Evolutionary conservation across 1,140 invertebrate species (phyloP).

Genomic region (Dendrolimus kikuchii): DNA sequence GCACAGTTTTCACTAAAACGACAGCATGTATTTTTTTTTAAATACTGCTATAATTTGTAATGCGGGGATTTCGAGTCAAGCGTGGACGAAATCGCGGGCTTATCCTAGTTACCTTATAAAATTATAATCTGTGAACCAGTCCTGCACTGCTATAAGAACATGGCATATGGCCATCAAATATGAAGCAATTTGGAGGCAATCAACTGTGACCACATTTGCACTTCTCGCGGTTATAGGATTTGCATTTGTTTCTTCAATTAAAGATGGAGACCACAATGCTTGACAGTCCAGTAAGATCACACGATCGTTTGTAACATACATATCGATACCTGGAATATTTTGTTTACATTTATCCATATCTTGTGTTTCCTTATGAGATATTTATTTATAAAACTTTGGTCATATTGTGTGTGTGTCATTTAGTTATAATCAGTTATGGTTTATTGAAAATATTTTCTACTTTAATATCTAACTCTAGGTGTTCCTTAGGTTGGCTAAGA

Average conservation of each 20-base stretch:
- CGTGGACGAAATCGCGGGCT: no score
- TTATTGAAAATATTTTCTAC: no score
- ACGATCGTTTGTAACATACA: constrained; percentile 75
- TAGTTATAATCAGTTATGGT: no score
- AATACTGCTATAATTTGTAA: no score
- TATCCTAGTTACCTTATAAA: constrained; percentile 55
- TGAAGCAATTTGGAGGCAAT: constrained; percentile 83
- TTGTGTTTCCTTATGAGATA: background rate
- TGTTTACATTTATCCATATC: no score
- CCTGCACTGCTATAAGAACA: constrained; percentile 87
- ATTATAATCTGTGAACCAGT: constrained; percentile 87
- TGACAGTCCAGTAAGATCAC: constrained; percentile 77
- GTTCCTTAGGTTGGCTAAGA: no score
- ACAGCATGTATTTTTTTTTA: no score
- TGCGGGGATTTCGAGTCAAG: no score
- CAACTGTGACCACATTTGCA: constrained; percentile 75
- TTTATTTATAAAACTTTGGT: background rate
- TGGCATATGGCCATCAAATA: constrained; percentile 93
- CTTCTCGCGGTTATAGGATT: constrained; percentile 66
- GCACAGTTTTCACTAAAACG: no score
- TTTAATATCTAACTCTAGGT: no score
- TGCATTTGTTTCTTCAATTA: constrained; percentile 60
- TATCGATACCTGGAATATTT: constrained; percentile 66
- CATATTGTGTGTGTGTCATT: background rate
- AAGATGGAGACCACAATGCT: constrained; percentile 61